These are phyloP conservation scores for Pterobdella sp. DNA, from an alignment of 2,888 invertebrate species.

Conservation along the genomic window DNA sequence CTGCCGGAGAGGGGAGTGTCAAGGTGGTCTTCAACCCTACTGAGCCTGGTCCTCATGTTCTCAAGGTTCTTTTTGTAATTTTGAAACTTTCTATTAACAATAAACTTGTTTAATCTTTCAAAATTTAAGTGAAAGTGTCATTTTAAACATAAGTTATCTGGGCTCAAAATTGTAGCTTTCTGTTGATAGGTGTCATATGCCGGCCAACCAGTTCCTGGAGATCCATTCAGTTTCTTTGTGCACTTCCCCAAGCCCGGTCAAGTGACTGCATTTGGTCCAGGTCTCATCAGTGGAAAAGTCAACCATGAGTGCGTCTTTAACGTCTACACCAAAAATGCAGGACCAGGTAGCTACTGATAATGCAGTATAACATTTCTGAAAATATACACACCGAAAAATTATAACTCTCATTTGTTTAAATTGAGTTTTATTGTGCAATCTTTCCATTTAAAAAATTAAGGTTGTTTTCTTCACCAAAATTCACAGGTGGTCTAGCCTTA, in stretches of 20 bases:
- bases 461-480: too few relatives aligned
- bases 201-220: conserved; percentile 30
- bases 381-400: not conserved
- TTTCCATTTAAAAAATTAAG: too few relatives aligned
- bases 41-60: conserved; percentile 29
- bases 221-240: conserved; percentile 33
- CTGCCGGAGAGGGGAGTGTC: conserved; percentile 23
- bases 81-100: not conserved
- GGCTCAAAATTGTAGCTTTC: too few relatives aligned
- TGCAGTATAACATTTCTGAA: too few relatives aligned
- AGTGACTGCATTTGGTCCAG: conserved; percentile 33
- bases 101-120: not conserved
- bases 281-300: conserved; percentile 28
- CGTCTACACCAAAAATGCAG: conserved; percentile 33
- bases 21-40: conserved; percentile 29
- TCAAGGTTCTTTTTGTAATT: conserved; percentile 19
- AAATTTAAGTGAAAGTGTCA: not conserved
- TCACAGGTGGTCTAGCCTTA: conserved; percentile 29
- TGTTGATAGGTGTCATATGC: conserved; percentile 31
- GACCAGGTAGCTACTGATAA: conserved; percentile 58
- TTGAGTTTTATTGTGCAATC: not conserved
- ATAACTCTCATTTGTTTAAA: not conserved
- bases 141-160: not conserved
- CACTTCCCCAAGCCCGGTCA: conserved; percentile 31
- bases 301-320: conserved; percentile 31